phyloP scores from a whole-genome alignment of 2,888 invertebrate genomes.

The Gerris lacustris region DNA sequence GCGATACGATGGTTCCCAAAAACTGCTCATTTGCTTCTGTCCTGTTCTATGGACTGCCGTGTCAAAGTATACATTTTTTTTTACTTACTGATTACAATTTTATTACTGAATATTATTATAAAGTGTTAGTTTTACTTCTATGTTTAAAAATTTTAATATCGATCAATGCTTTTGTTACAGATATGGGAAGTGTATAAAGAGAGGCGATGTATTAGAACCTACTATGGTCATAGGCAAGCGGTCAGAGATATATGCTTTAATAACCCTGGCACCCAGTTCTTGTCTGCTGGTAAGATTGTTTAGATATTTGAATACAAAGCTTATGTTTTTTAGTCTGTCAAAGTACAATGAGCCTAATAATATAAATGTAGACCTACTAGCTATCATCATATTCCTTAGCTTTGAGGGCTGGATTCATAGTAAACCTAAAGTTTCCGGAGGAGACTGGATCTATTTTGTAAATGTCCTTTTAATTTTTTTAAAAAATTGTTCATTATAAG shows the following conservation, averaged over 20 bases:
- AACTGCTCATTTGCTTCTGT: conserved; percentile 86
- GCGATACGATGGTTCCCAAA: conserved; percentile 89
- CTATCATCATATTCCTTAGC: too few relatives aligned
- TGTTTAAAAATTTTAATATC: too few relatives aligned
- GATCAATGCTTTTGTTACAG: conserved; percentile 38
- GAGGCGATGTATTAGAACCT: conserved; percentile 82
- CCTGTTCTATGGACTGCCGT: conserved; percentile 92
- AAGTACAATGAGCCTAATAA: too few relatives aligned
- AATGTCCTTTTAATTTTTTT: too few relatives aligned
- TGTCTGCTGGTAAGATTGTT: conserved; percentile 69
- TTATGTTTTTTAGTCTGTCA: too few relatives aligned
- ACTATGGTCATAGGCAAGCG: conserved; percentile 91
- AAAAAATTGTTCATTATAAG: too few relatives aligned
- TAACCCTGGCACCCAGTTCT: conserved; percentile 79
- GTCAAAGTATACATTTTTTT: conserved; percentile 55
- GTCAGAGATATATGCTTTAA: conserved; percentile 94
- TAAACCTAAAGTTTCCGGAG: too few relatives aligned
- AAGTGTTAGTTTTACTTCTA: too few relatives aligned
- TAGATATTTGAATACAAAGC: background rate
- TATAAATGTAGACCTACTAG: too few relatives aligned
- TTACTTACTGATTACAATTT: background rate
- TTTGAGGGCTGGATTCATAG: too few relatives aligned
- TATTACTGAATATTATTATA: too few relatives aligned
- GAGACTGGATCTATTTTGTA: too few relatives aligned
- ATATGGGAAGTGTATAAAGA: conserved; percentile 98